Evolutionary conservation across 2,113 vertebrate species (phyloP).

Genomic region (Calidris pugnax): DNA sequence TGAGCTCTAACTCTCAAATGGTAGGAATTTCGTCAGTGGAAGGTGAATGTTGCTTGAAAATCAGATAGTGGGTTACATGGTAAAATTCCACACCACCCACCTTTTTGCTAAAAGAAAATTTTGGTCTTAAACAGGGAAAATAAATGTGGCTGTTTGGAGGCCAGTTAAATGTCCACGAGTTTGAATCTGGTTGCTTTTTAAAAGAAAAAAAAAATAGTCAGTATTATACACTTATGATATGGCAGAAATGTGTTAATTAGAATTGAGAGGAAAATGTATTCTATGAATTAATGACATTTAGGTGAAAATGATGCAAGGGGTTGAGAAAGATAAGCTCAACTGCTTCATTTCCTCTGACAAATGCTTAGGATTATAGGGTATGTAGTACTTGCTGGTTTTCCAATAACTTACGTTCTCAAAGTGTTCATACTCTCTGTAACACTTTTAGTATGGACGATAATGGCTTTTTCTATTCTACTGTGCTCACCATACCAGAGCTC

Average conservation of each 20-base stretch:
- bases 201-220: not conserved
- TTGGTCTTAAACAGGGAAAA: not conserved
- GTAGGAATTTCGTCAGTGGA: not conserved
- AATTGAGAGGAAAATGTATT: not conserved
- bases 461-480: not conserved
- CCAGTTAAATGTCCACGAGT: not conserved
- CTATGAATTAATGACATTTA: not conserved
- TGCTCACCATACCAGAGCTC: not conserved
- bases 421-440: not conserved
- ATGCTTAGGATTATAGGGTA: not conserved
- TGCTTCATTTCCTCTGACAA: not conserved
- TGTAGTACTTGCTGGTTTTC: not conserved
- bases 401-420: not conserved
- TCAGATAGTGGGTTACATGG: not conserved
- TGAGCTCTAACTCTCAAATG: not conserved
- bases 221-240: not conserved
- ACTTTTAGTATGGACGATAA: not conserved
- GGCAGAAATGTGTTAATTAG: not conserved
- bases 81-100: not conserved
- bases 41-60: not conserved
- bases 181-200: not conserved
- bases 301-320: accelerated
- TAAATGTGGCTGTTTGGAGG: not conserved
- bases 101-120: not conserved
- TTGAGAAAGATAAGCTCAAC: not conserved